Base-by-base conservation (phyloP, 2,113 vertebrate genomes). In the Paratilapia polleni region DNA sequence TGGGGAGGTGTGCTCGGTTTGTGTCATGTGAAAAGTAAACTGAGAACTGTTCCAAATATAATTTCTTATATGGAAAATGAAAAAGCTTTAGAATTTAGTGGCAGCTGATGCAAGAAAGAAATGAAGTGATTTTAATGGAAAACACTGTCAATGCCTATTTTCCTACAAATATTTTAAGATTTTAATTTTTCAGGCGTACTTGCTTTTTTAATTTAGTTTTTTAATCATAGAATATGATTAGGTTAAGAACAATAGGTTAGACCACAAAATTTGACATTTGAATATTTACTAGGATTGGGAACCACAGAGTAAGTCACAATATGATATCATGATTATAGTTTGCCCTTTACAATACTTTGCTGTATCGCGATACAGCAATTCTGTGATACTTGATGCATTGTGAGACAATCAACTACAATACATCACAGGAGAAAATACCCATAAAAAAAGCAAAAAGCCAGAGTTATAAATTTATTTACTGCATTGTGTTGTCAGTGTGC, bases 351-450 rank as follows among this genome's bases (percentile, higher is more conserved):
- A 38, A 38, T 1, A 63, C 34, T 34, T 41, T 36, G 62, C 1
- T 66, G 22, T 47, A 8, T 4, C 41, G 63, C 24, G n/a, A 68
- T 26, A 6, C 63, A 66, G 22, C 43, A 0, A 26, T 43, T 66
- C 63, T 66, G 36, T 9, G 13, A 43, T 12, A 66, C 13, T 47
- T 15, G 43, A 47, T 4, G 13, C 5, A 66, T 36, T 41, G 22
- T 7, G 13, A 43, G 20, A 38, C 34, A 22, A 34, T 64, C 34
- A 0, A 24, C n/a, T 43, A 15, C 63, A 19, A 60, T 19, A 43
- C n/a, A 0, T 43, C 36, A 36, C 41, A 8, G 34, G 34, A 34
- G 34, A 34, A 34, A 34, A 34, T 34, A 34, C 6, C 34, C 34
- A 34, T 34, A 6, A 34, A 34, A 34, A 34, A 3, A 34, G 6